These are phyloP conservation scores for Eupithecia abbreviata DNA, from an alignment of 2,888 invertebrate genomes.

Conservation along the genomic window DNA sequence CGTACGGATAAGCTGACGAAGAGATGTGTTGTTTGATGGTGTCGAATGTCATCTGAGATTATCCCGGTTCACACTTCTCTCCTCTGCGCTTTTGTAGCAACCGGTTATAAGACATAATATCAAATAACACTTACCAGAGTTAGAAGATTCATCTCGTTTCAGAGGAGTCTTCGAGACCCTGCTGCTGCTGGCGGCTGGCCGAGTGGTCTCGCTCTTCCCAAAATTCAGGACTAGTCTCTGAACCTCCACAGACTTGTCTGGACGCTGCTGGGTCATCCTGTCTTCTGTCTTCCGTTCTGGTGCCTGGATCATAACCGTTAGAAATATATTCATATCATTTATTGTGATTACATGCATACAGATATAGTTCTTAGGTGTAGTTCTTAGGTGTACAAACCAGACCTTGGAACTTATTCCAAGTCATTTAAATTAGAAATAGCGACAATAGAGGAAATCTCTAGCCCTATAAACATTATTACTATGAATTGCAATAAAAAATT, in stretches of 20 bases:
- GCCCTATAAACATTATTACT: no score
- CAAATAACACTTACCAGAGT: slow-evolving; percentile 62
- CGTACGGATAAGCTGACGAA: no score
- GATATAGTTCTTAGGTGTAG: no score
- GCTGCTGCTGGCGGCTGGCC: slow-evolving; percentile 27
- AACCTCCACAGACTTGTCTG: slow-evolving; percentile 58
- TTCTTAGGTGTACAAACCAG: no score
- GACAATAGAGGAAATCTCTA: no score
- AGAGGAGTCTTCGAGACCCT: slow-evolving; percentile 43
- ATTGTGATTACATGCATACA: no score
- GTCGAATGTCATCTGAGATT: neutral
- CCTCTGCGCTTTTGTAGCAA: neutral
- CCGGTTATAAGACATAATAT: neutral
- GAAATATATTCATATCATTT: neutral
- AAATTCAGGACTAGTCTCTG: slow-evolving; percentile 57
- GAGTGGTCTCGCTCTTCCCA: slow-evolving; percentile 47
- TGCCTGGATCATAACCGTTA: slow-evolving; percentile 53
- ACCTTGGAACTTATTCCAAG: no score
- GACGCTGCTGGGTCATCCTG: slow-evolving; percentile 6
- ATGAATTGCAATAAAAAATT: no score
- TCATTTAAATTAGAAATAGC: no score
- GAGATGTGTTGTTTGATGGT: no score
- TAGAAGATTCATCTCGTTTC: slow-evolving; percentile 70
- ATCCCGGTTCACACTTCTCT: neutral
- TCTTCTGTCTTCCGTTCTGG: slow-evolving; percentile 61